Evolutionary conservation across 2,888 invertebrate species (phyloP).

Genomic region (Schizotus pectinicornis): DNA sequence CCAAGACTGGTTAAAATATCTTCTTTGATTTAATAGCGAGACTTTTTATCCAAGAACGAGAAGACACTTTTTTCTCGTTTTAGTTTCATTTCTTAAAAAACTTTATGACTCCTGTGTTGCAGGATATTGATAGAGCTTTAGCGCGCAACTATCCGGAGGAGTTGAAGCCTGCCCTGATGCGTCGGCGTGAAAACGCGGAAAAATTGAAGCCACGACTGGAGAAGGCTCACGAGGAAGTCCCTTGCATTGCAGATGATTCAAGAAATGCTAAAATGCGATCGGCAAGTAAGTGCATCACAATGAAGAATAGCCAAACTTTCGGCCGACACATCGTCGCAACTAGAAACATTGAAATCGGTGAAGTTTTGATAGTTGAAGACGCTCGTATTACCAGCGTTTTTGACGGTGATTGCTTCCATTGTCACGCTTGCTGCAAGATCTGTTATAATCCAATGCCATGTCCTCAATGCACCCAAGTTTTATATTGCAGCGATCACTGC

Average conservation of each 20-base stretch:
- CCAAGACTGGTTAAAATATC: too few species aligned
- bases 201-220: constrained; percentile 9
- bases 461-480: constrained; percentile 64
- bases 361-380: constrained; percentile 76
- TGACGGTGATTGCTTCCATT: constrained; percentile 59
- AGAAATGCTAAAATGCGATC: too few species aligned
- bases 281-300: constrained; percentile 60
- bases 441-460: constrained; percentile 68
- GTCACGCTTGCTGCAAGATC: constrained; percentile 69
- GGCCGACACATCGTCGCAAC: constrained; percentile 75
- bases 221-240: too few species aligned
- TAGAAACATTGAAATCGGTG: constrained; percentile 71
- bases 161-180: constrained; percentile 42
- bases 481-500: constrained; percentile 72
- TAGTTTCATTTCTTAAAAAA: too few species aligned
- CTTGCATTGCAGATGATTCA: too few species aligned
- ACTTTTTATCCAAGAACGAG: too few species aligned
- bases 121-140: constrained; percentile 70
- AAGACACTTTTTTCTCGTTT: too few species aligned
- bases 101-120: constrained; percentile 28
- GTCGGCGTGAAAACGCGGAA: constrained; percentile 43
- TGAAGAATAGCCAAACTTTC: constrained; percentile 64
- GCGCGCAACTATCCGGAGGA: constrained; percentile 65
- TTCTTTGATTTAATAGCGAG: too few species aligned
- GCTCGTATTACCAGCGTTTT: constrained; percentile 70